Evolutionary conservation across 2,797 vertebrate genomes (phyloP).

Genomic region (Fundulus diaphanus): DNA sequence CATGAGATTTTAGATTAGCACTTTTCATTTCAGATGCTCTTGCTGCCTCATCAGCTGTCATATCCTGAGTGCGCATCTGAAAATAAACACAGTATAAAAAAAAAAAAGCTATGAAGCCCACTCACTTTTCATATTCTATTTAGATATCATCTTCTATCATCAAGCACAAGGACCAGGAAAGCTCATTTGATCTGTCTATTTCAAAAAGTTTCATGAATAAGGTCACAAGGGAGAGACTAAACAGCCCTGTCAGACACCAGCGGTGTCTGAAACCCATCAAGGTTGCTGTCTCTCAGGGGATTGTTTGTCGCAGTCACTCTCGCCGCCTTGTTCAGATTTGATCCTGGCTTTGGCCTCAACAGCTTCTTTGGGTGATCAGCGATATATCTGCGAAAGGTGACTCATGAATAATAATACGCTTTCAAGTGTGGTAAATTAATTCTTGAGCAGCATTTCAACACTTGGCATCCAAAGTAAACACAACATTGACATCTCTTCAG

Average conservation of each 20-base stretch:
- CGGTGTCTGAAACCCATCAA: conserved; percentile 68
- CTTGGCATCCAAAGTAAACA: conserved; percentile 45
- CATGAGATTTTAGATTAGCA: conserved; percentile 66
- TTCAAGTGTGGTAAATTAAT: conserved; percentile 64
- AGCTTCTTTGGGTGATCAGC: conserved; percentile 63
- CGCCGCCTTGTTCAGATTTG: conserved; percentile 65
- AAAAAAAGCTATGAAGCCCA: conserved; percentile 34
- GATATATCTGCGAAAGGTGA: conserved; percentile 64
- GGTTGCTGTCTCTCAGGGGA: conserved; percentile 66
- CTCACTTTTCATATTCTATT: conserved; percentile 62
- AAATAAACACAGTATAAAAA: conserved; percentile 42
- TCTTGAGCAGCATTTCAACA: conserved; percentile 55
- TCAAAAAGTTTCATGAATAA: conserved; percentile 53
- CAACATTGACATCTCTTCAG: conserved; percentile 43
- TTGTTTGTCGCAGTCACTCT: conserved; percentile 50
- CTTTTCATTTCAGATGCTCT: conserved; percentile 41
- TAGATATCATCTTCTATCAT: conserved; percentile 61
- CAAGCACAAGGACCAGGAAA: conserved; percentile 26
- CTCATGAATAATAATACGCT: conserved; percentile 71
- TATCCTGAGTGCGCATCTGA: conserved; percentile 34
- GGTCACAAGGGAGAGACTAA: conserved; percentile 51
- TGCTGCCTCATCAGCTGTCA: conserved; percentile 55
- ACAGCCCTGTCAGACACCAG: conserved; percentile 63
- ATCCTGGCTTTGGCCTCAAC: conserved; percentile 65
- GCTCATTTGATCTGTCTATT: conserved; percentile 43